A percentile compares a stretch with the other conserved stretches of the same genome.
Evolutionary conservation across 1,140 invertebrate genomes (phyloP).

Genomic region (Zaprionus nigranus): DNA sequence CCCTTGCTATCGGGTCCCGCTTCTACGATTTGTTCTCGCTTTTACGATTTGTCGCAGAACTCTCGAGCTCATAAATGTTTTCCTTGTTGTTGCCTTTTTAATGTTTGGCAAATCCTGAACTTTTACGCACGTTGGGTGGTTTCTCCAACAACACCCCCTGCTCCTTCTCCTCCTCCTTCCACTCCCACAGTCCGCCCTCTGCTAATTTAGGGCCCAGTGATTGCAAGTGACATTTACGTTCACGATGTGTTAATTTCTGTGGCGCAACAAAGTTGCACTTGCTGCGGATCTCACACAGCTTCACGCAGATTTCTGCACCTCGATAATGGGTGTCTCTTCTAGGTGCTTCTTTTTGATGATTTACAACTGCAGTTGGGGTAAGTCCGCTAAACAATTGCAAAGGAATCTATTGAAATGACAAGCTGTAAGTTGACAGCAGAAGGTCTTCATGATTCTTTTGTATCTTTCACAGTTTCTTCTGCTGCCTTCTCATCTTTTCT

Average conservation of each 20-base stretch:
- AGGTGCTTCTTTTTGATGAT: not conserved
- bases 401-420: not conserved
- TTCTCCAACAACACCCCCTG: slow-evolving; percentile 28
- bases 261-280: slow-evolving; percentile 66
- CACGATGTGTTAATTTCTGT: slow-evolving; percentile 73
- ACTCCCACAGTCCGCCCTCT: not conserved
- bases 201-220: slow-evolving; percentile 38
- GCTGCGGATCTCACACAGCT: not conserved
- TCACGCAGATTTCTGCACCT: not conserved
- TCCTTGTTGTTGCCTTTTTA: slow-evolving; percentile 46
- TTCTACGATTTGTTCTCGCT: slow-evolving; percentile 28
- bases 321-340: not conserved
- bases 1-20: slow-evolving; percentile 13
- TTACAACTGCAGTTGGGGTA: not conserved
- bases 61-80: slow-evolving; percentile 69
- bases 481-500: not conserved
- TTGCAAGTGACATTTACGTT: slow-evolving; percentile 63
- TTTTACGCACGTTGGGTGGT: slow-evolving; percentile 69
- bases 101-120: slow-evolving; percentile 72
- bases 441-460: not conserved
- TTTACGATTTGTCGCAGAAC: slow-evolving; percentile 64
- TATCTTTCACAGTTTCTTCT: not conserved
- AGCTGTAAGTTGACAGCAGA: not conserved
- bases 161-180: not conserved
- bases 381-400: not conserved